Conservation (phyloP, 2,797 vertebrate species). For the Poecile montanus region DNA sequence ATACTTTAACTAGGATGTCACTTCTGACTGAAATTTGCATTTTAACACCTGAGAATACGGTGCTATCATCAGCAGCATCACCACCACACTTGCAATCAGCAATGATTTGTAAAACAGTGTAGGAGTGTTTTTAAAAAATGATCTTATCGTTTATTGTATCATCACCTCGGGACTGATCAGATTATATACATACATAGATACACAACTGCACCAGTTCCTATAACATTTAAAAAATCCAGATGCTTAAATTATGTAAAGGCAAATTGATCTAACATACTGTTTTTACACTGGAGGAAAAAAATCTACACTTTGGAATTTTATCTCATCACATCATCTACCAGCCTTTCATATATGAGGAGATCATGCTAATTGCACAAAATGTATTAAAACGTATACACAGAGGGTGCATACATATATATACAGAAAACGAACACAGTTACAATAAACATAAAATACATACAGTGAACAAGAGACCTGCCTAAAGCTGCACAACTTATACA, state of each 20-base stretch:
- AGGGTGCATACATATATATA: constrained; percentile 80
- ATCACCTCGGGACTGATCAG: constrained; percentile 65
- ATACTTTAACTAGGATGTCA: constrained; percentile 14
- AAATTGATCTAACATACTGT: constrained; percentile 63
- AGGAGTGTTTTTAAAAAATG: constrained; percentile 72
- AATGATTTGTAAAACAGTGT: constrained; percentile 75
- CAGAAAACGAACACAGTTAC: constrained; percentile 78
- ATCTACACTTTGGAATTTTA: constrained; percentile 66
- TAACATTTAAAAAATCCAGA: constrained; percentile 56
- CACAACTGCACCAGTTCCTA: constrained; percentile 71
- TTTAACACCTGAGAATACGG: constrained; percentile 58
- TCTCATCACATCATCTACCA: constrained; percentile 67
- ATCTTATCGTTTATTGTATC: constrained; percentile 72
- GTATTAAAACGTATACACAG: constrained; percentile 78
- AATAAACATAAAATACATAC: constrained; percentile 80
- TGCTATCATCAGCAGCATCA: constrained; percentile 58
- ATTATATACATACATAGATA: constrained; percentile 75
- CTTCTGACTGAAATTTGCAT: constrained; percentile 57
- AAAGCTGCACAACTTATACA: constrained; percentile 72
- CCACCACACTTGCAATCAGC: constrained; percentile 69
- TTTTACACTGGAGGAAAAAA: constrained; percentile 63
- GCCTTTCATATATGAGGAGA: constrained; percentile 64
- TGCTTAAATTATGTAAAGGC: constrained; percentile 67
- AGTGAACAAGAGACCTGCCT: constrained; percentile 77
- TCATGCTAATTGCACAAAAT: constrained; percentile 66